Base-by-base conservation (phyloP, 2,797 vertebrate genomes). In the Valencia hispanica region DNA sequence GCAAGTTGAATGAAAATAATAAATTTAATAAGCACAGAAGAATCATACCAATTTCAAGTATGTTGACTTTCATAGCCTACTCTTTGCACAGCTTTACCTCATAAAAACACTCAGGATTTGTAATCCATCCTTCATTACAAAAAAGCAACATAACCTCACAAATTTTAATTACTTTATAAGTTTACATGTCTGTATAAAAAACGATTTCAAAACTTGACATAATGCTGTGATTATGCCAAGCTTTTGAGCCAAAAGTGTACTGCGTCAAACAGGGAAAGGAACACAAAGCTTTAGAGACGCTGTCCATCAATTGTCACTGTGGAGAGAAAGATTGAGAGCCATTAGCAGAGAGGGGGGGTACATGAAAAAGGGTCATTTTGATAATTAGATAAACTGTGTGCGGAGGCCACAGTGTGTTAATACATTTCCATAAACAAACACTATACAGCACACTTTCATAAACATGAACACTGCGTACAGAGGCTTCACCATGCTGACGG, bases 401-500 rank as follows among this genome's bases (percentile, higher is more conserved):
- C 91, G 86, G 93, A 70, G 94, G 93, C 83, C 88, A 91, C 88
- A 86, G 87, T 55, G 78, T 83, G 88, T 88, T 88, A 87, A 90
- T 92, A 92, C 88, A 90, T 90, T 89, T 93, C 91, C 93, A 94
- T 91, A 84, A 91, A 96, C 94, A 93, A 95, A 95, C 93, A 95
- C 94, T 93, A 88, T 94, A 94, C 90, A 86, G 92, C 95, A 94
- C 94, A 91, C 89, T 91, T 91, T 94, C 93, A 94, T 91, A 84
- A 94, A 96, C 94, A 96, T 95, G 94, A 95, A 95, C 93, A 95
- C 94, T 94, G 92, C 89, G 95, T 96, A 96, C 94, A 94, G 94
- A 87, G 88, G 96, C 95, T 96, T 95, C 96, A 97, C 96, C 95
- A 94, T 96, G 94, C 94, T 94, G 95, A 97, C 93, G 83, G 85